Conservation (phyloP, 2,888 invertebrate species). For the Germaria angustata region DNA sequence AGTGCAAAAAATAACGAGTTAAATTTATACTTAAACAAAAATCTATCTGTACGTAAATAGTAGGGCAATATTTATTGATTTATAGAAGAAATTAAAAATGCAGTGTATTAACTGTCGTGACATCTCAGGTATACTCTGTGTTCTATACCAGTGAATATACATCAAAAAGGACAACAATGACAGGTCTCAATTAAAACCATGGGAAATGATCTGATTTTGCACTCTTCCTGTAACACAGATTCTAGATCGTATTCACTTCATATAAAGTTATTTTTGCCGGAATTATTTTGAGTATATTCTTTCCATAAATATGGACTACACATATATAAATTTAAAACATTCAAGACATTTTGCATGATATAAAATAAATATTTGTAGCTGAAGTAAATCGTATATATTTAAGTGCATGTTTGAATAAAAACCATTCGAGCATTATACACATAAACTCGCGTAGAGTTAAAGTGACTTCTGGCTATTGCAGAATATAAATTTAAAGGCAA, state of each 20-base stretch:
- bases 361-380: not conserved
- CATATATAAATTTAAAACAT: not conserved
- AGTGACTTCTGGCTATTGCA: not conserved
- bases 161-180: too few species aligned
- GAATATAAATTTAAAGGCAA: not conserved
- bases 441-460: not conserved
- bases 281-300: too few species aligned
- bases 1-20: not conserved
- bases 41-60: not conserved
- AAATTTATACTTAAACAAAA: not conserved
- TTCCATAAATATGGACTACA: not conserved
- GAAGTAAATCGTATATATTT: slow-evolving; percentile 19
- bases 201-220: too few species aligned
- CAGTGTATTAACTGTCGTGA: too few species aligned
- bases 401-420: not conserved
- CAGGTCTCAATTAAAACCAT: too few species aligned
- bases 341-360: not conserved
- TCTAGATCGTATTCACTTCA: too few species aligned
- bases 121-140: too few species aligned
- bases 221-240: too few species aligned
- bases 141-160: too few species aligned
- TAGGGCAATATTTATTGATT: not conserved
- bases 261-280: too few species aligned
- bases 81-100: not conserved
- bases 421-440: slow-evolving; percentile 30